Percentiles rank a stretch among this genome's conserved stretches.
phyloP scores from a whole-genome alignment of 2,113 vertebrate species.

The Myrmecobius fasciatus region DNA sequence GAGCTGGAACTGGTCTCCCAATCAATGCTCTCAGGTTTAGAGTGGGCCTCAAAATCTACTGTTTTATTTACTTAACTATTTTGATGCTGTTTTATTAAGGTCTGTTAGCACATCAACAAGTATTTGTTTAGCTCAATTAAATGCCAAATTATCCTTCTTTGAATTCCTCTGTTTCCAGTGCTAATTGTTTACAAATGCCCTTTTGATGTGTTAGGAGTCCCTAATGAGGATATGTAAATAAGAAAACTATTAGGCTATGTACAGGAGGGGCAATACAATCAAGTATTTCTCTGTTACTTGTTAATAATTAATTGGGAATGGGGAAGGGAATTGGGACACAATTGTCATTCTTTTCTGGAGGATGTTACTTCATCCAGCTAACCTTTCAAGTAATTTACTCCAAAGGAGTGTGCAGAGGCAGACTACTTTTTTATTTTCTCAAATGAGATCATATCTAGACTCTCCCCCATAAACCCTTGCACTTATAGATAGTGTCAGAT shows the following conservation, averaged over 20 bases:
- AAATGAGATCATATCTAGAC: neutral
- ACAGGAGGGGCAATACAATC: neutral
- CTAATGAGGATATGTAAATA: neutral
- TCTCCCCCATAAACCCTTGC: neutral
- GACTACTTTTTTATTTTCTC: neutral
- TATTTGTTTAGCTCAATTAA: slow-evolving; percentile 6
- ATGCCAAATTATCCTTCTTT: neutral
- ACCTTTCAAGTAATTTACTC: neutral
- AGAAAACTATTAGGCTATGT: slow-evolving; percentile 2
- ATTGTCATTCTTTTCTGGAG: neutral
- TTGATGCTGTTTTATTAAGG: neutral
- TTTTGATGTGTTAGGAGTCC: neutral
- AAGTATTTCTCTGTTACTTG: neutral
- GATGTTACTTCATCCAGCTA: neutral
- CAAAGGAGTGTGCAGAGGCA: neutral
- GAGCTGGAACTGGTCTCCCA: neutral
- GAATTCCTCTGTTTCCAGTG: slow-evolving; percentile 1
- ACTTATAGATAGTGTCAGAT: neutral
- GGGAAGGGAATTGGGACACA: neutral
- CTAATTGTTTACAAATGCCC: slow-evolving; percentile 5
- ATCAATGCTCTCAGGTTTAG: neutral
- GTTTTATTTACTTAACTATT: neutral
- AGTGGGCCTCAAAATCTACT: neutral
- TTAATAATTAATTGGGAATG: neutral
- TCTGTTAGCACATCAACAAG: neutral